Evolutionary conservation across 64 coral and sea anemone species (phyloP).

Genomic region (Porites australiensis): DNA sequence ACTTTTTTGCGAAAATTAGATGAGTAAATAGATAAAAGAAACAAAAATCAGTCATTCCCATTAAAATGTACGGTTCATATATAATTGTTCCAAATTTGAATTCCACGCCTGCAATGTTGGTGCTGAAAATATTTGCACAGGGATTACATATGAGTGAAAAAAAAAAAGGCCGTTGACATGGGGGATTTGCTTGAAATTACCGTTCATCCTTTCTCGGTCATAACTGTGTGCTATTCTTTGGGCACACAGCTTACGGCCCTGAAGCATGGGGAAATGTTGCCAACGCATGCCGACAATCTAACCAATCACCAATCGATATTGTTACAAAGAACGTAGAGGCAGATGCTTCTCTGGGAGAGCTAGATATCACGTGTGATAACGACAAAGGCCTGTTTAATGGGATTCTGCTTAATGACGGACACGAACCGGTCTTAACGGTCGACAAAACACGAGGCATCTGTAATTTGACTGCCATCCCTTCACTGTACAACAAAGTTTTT

Average conservation of each 20-base stretch:
- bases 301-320: constrained; percentile 44
- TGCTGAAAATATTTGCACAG: too few species aligned
- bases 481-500: constrained; percentile 4
- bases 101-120: too few species aligned
- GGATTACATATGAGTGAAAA: too few species aligned
- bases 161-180: not conserved
- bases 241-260: constrained; percentile 8
- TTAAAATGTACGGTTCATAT: too few species aligned
- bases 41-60: too few species aligned
- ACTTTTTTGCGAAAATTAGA: too few species aligned
- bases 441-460: constrained; percentile 15
- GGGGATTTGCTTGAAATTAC: not conserved
- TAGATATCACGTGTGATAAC: constrained; percentile 43
- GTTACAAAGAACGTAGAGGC: constrained; percentile 24
- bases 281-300: constrained; percentile 6
- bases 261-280: constrained; percentile 39
- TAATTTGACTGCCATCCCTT: not conserved
- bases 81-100: too few species aligned
- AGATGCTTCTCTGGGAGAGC: constrained; percentile 26
- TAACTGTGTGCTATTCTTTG: not conserved
- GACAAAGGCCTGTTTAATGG: constrained; percentile 41
- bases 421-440: constrained; percentile 12
- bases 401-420: constrained; percentile 40
- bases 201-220: not conserved
- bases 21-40: too few species aligned